A percentile compares a stretch with the other conserved stretches of the same genome.
These are phyloP conservation scores for Gambelia wislizenii DNA, from an alignment of 2,797 vertebrate genomes.

Conservation along the genomic window DNA sequence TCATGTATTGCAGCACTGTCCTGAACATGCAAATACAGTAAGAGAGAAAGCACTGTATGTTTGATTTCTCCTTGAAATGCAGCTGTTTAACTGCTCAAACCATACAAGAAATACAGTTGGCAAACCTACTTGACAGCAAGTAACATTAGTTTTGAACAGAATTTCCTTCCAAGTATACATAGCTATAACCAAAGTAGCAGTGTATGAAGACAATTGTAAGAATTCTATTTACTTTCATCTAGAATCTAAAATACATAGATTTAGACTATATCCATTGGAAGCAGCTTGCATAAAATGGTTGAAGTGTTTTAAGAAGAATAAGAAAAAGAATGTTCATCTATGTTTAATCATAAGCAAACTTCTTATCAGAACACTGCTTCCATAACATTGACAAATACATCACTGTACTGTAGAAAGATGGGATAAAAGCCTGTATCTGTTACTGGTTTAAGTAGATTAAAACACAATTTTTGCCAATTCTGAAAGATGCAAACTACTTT, in stretches of 20 bases:
- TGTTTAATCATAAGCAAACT: constrained; percentile 50
- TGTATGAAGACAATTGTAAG: neutral
- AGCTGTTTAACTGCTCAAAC: neutral
- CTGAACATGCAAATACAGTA: neutral
- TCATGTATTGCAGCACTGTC: neutral
- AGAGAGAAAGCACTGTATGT: neutral
- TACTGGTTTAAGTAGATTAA: neutral
- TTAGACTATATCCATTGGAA: neutral
- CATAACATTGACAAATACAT: neutral
- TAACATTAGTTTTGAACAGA: neutral
- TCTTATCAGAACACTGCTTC: constrained; percentile 42
- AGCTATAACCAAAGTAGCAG: neutral
- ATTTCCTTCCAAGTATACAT: neutral
- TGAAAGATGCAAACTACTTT: neutral
- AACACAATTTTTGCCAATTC: neutral
- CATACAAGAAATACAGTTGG: neutral
- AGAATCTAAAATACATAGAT: too few relatives aligned
- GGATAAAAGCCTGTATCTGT: neutral
- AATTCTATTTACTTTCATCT: neutral
- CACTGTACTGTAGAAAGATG: neutral
- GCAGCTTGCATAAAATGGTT: neutral
- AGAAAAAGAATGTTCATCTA: neutral
- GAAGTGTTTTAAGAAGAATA: neutral
- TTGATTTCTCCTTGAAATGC: neutral
- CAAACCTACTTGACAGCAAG: too few relatives aligned